Conservation (phyloP, 1,140 invertebrate species). For the Liolophura sinensis region DNA sequence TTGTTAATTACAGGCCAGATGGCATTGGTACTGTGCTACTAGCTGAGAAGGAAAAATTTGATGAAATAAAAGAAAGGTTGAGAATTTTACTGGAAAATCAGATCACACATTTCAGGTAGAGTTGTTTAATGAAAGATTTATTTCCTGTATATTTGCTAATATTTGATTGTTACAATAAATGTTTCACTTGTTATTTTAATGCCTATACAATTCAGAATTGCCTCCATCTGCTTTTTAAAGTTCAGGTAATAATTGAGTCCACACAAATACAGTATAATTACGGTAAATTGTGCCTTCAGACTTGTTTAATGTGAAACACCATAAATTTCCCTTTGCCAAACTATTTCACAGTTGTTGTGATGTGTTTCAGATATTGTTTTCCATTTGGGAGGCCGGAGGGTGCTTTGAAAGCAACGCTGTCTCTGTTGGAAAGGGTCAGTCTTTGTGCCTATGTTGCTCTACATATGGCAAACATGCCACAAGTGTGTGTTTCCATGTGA, state of each 20-base stretch:
- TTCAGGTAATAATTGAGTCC: background rate
- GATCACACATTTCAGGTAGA: conserved; percentile 96
- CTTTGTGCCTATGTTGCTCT: background rate
- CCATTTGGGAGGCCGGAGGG: conserved; percentile 98
- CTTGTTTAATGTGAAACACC: too few relatives aligned
- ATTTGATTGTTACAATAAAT: conserved; percentile 6
- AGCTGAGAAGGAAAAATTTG: conserved; percentile 97
- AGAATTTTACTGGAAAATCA: conserved; percentile 93
- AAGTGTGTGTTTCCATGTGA: too few relatives aligned
- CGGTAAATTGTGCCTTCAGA: too few relatives aligned
- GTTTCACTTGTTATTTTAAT: background rate
- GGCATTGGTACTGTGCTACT: conserved; percentile 97
- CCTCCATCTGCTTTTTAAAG: background rate
- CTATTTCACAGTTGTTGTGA: background rate
- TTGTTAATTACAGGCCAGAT: conserved; percentile 76
- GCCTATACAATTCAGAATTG: background rate
- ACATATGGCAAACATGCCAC: too few relatives aligned
- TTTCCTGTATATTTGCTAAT: background rate
- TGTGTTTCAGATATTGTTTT: conserved; percentile 82
- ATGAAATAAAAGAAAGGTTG: conserved; percentile 94
- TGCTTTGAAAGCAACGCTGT: conserved; percentile 93
- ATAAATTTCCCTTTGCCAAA: too few relatives aligned
- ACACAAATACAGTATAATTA: background rate
- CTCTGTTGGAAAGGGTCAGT: conserved; percentile 86
- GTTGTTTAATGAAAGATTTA: conserved; percentile 2